Conservation (phyloP, 2,888 invertebrate genomes). For the Heliconius erato region DNA sequence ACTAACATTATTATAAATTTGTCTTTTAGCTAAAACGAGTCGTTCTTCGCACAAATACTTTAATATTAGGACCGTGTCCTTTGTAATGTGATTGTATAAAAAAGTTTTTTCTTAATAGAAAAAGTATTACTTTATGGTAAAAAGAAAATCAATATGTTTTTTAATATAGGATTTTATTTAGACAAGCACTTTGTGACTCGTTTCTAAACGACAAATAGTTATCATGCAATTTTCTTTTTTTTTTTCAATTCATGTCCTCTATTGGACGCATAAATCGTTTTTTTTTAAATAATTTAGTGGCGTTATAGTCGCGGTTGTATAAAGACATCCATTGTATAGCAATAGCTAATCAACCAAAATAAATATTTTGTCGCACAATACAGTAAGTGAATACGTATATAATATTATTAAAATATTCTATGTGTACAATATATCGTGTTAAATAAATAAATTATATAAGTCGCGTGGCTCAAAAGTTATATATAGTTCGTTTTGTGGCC, state of each 20-base stretch:
- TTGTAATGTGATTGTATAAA: constrained; percentile 16
- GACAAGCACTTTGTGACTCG: constrained; percentile 27
- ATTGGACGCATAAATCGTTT: neutral
- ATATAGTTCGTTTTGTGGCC: constrained; percentile 43
- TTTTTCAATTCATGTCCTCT: neutral
- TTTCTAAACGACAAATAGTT: constrained; percentile 27
- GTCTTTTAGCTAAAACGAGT: constrained; percentile 37
- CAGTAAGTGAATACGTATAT: constrained; percentile 31
- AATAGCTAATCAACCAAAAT: constrained; percentile 35
- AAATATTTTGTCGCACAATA: constrained; percentile 33
- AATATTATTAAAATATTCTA: constrained; percentile 26
- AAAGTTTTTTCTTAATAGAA: neutral
- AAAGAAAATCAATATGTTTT: constrained; percentile 11
- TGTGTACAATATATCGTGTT: constrained; percentile 21
- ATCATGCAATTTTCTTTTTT: constrained; percentile 1
- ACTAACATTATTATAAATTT: constrained; percentile 12
- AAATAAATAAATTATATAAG: constrained; percentile 15
- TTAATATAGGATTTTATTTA: constrained; percentile 9
- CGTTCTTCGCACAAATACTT: constrained; percentile 22
- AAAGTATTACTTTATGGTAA: constrained; percentile 5
- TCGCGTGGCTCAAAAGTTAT: constrained; percentile 35
- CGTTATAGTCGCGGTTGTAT: constrained; percentile 41
- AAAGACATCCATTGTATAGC: constrained; percentile 33
- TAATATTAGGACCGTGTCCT: constrained; percentile 13
- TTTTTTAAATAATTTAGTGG: constrained; percentile 10